Percentiles rank a stretch among this genome's conserved stretches.
Evolutionary conservation across 1,140 invertebrate genomes (phyloP).

Genomic region (Aphis craccivora): DNA sequence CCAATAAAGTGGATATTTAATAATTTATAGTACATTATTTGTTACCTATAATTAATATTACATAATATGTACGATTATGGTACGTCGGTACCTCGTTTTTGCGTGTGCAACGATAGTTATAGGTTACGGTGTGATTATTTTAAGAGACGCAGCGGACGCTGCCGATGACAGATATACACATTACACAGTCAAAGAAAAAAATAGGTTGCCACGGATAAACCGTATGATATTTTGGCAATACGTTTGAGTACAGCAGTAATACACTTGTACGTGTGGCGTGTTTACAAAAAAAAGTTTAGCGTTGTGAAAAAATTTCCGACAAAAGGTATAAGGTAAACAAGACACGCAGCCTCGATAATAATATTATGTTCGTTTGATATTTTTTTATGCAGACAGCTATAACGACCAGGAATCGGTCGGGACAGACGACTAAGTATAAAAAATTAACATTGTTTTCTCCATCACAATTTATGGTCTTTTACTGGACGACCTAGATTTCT

Average conservation of each 20-base stretch:
- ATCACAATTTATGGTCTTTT: neutral
- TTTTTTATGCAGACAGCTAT: neutral
- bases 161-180: slow-evolving; percentile 24
- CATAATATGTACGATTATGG: neutral
- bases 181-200: neutral
- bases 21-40: neutral
- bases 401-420: neutral
- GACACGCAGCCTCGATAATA: neutral
- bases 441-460: neutral
- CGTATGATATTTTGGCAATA: slow-evolving; percentile 4
- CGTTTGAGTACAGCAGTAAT: neutral
- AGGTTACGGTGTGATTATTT: slow-evolving; percentile 4
- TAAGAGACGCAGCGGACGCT: neutral
- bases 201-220: neutral
- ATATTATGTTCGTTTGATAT: neutral
- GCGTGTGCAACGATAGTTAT: neutral
- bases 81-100: neutral
- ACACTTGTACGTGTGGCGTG: neutral
- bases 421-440: neutral
- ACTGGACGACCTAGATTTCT: neutral
- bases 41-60: neutral
- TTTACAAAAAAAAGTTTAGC: neutral
- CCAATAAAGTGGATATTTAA: neutral
- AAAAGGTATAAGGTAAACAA: neutral
- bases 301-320: neutral